Evolutionary conservation across 2,113 vertebrate genomes (phyloP), one percentile per base, ranked within the genome.

Genomic region (Rhodinocichla rosea): DNA sequence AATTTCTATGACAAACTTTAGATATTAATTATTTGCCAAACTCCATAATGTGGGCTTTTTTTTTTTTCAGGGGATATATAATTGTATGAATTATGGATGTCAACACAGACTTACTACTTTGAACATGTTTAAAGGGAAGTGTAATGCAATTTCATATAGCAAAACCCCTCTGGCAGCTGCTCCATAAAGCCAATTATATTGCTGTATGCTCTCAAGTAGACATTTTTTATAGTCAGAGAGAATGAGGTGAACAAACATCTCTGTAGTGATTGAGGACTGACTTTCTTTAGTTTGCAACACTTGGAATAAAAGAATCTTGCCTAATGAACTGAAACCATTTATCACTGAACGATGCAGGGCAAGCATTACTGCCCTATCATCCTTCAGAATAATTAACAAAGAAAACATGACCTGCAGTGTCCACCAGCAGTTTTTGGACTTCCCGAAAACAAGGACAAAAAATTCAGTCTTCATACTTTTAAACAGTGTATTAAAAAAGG

Each of bases 41-140:
- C 69, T 83, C 42, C 22, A 30, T 55, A 52, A 28, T 62, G 84
- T 89, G 55, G 3, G 22, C 0, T 27, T 70, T 5, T 22, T 32
- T 22, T 32, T 63, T 32, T 56, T 96, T 57, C 17, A 80, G 95
- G 45, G 82, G 64, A 80, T 83, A 64, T 96, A 95, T 97, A 97
- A 87, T 87, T 87, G n/a, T 82, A 92, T 90, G 84, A 97, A 90
- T 97, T 97, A 60, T 92, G 88, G 92, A 93, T 94, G 91, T 97
- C 96, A 98, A 86, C 88, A 94, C 96, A 96, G 90, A 97, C 85
- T 97, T 98, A 97, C 94, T 97, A 95, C 84, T 75, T 92, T 95
- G 75, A 97, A 75, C 52, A 93, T 92, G 70, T 94, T 97, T 96
- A 95, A 97, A 98, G 92, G 39, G 65, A 97, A 96, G 85, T 76